Evolutionary conservation across 2,113 vertebrate genomes (phyloP).

Genomic region (Paradisaea rubra): DNA sequence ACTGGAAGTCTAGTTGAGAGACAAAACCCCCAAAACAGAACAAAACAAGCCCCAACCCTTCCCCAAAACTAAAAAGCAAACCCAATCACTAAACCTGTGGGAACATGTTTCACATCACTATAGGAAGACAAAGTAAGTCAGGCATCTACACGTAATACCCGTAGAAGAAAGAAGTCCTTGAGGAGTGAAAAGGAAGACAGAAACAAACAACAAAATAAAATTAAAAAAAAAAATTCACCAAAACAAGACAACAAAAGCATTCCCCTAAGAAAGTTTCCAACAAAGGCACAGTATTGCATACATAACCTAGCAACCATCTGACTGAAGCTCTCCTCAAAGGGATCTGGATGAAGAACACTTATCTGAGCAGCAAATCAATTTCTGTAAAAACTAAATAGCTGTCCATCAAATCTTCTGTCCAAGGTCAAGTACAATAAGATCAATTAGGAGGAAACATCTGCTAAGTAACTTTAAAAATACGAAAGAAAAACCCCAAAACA

Average conservation of each 20-base stretch:
- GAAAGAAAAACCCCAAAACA: neutral
- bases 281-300: neutral
- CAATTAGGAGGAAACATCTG: neutral
- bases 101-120: neutral
- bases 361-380: neutral
- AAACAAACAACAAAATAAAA: neutral
- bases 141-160: neutral
- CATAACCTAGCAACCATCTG: neutral
- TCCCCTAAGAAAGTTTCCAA: neutral
- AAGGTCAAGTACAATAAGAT: neutral
- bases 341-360: neutral
- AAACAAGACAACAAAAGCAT: neutral
- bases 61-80: neutral
- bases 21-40: neutral
- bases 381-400: neutral
- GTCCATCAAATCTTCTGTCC: neutral
- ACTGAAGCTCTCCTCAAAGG: neutral
- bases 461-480: neutral
- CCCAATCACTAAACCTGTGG: neutral
- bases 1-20: neutral
- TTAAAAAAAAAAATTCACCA: fast-evolving
- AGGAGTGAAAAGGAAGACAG: neutral
- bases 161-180: neutral
- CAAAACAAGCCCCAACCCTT: neutral
- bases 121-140: neutral